Conservation (phyloP, 2,888 invertebrate species). For the Suillia variegata region DNA sequence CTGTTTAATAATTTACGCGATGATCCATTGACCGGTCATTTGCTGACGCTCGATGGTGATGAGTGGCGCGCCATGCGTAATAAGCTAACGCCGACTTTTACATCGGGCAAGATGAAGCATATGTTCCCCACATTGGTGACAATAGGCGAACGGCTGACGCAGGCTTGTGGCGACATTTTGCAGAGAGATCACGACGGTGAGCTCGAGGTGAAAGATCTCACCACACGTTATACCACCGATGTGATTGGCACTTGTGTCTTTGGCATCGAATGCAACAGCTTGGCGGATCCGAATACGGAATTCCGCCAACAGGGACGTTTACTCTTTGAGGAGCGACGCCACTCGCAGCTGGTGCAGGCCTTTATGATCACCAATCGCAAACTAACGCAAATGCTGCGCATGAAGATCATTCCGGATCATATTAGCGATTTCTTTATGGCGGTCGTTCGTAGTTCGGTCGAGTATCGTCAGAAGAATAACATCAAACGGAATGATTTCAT, state of each 20-base stretch:
- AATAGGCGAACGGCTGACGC: constrained; percentile 28
- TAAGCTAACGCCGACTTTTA: constrained; percentile 63
- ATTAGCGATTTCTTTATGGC: constrained; percentile 47
- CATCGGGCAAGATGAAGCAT: constrained; percentile 62
- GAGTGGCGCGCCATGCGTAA: constrained; percentile 62
- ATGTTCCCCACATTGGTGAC: constrained; percentile 53
- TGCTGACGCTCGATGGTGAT: constrained; percentile 54
- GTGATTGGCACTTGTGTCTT: constrained; percentile 64
- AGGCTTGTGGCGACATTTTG: constrained; percentile 17
- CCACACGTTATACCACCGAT: constrained; percentile 63
- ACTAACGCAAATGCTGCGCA: constrained; percentile 35
- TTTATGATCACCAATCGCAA: constrained; percentile 40
- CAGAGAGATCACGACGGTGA: constrained; percentile 32
- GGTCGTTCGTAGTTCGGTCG: constrained; percentile 60
- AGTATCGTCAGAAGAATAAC: constrained; percentile 51
- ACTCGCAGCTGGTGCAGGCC: constrained; percentile 27
- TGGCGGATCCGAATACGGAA: constrained; percentile 54
- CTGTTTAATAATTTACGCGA: constrained; percentile 43
- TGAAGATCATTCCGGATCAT: constrained; percentile 40
- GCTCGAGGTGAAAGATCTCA: constrained; percentile 60
- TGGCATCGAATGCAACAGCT: constrained; percentile 62
- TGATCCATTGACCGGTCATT: constrained; percentile 54
- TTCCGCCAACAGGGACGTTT: constrained; percentile 44
- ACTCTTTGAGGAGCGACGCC: constrained; percentile 41
- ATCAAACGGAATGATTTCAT: constrained; percentile 63